Conservation (phyloP, 2,113 vertebrate genomes). For the Corvus hawaiiensis region DNA sequence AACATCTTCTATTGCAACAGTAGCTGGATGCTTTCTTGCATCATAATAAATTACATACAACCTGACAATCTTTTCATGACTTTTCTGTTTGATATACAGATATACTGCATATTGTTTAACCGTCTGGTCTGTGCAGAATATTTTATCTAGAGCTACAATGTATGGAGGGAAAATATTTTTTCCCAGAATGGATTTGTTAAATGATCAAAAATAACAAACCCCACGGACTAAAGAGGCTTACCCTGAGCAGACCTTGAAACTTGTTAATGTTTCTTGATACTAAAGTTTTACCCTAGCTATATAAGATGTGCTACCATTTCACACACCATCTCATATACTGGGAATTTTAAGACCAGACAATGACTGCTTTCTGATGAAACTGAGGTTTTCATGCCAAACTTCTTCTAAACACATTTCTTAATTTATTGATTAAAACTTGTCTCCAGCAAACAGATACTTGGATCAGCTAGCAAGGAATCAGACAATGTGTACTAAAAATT, state of each 20-base stretch:
- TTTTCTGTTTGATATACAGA: not conserved
- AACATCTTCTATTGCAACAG: not conserved
- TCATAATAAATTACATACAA: not conserved
- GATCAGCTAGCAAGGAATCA: not conserved
- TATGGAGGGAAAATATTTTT: not conserved
- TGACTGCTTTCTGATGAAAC: not conserved
- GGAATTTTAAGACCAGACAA: not conserved
- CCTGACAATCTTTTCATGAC: not conserved
- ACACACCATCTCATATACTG: not conserved
- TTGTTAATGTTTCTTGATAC: not conserved
- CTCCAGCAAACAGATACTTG: constrained; percentile 6
- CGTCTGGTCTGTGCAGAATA: not conserved
- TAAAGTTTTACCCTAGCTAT: not conserved
- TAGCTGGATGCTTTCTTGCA: not conserved
- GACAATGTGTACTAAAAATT: not conserved
- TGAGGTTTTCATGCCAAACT: not conserved
- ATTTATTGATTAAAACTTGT: constrained; percentile 13
- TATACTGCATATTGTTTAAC: not conserved
- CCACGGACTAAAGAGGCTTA: not conserved
- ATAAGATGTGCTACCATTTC: not conserved
- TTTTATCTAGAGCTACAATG: not conserved
- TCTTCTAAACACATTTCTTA: not conserved
- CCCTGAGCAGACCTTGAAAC: not conserved
- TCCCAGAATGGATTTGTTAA: not conserved
- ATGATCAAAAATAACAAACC: not conserved